Conservation (phyloP, 2,888 invertebrate species). For the Lithophane semibrunnea region DNA sequence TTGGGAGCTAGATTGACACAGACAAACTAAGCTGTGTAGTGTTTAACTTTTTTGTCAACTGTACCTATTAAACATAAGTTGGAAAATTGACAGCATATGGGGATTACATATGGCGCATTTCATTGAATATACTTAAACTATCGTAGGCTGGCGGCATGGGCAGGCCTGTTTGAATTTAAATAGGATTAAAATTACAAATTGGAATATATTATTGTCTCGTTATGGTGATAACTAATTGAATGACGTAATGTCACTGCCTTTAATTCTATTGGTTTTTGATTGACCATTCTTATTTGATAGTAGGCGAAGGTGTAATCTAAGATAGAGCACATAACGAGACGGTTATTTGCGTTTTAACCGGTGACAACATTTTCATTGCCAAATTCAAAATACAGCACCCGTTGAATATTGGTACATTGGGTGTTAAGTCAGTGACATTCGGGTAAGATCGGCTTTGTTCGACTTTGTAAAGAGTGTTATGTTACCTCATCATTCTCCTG, state of each 20-base stretch:
- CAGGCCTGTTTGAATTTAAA: conserved; percentile 58
- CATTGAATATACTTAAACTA: conserved; percentile 62
- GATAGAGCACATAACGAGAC: not conserved
- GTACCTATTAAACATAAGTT: conserved; percentile 58
- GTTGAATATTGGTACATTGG: too few species aligned
- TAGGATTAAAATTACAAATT: conserved; percentile 55
- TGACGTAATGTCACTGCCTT: conserved; percentile 31
- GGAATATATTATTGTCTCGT: conserved; percentile 56
- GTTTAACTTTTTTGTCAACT: conserved; percentile 14
- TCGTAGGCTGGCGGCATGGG: conserved; percentile 48
- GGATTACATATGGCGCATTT: conserved; percentile 41
- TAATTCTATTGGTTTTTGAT: conserved; percentile 23
- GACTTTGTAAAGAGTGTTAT: not conserved
- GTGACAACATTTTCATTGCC: not conserved
- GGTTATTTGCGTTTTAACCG: not conserved
- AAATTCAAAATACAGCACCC: too few species aligned
- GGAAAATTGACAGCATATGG: conserved; percentile 43
- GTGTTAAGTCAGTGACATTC: too few species aligned
- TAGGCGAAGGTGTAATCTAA: conserved; percentile 23
- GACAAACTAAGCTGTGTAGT: too few species aligned
- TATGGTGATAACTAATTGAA: conserved; percentile 50
- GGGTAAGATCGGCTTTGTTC: too few species aligned
- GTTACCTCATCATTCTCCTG: not conserved
- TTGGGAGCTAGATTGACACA: not conserved
- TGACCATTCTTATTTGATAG: conserved; percentile 28